Evolutionary conservation across 2,888 invertebrate genomes (phyloP), one percentile per base, ranked within the genome.

Genomic region (Trypoxylon attenuatum): DNA sequence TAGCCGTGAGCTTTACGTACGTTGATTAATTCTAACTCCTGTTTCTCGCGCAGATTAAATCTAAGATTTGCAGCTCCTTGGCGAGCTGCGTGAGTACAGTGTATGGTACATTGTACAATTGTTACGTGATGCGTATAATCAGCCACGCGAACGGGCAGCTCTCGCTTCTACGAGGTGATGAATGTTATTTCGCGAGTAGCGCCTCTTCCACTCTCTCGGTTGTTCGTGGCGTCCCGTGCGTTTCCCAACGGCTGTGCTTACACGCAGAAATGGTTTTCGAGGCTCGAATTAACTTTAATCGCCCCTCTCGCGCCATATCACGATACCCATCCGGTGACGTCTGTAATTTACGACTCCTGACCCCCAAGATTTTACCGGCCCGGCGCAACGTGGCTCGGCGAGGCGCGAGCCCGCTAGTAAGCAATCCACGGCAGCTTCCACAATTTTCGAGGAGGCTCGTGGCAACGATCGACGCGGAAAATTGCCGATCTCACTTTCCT

Each of bases 51-150:
- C 39, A 56, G 69, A 69, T 69, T 58, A 56, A 59, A 73, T 63
- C 69, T 39, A 18, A 43, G 46, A 56, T 55, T 69, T 59, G 50
- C 69, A 46, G 15, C 58, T 67, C 42, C 56, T 63, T 53, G 42
- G 52, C 46, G n/a, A 33, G 52, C 13, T 10, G 49, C 16, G 22
- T 10, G 21, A n/a, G n/a, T n/a, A n/a, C n/a, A n/a, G n/a, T n/a
- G n/a, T n/a, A n/a, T n/a, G 29, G 46, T 42, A 23, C 62, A 19
- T 45, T 33, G 41, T 41, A 43, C 10, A 19, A 4, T 50, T 5
- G 64, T 52, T 56, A 38, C 46, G 38, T 25, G 53, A 69, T 54
- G 58, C 59, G 63, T 57, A 42, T 69, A 73, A 71, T 69, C 60
- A 60, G 45, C 42, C 27, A 29, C 61, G 25, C 23, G 53, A 50